Percentiles rank a stretch among this genome's conserved stretches.
These are phyloP conservation scores for Reinhardtius hippoglossoides DNA, from an alignment of 2,113 vertebrate species.

Conservation along the genomic window DNA sequence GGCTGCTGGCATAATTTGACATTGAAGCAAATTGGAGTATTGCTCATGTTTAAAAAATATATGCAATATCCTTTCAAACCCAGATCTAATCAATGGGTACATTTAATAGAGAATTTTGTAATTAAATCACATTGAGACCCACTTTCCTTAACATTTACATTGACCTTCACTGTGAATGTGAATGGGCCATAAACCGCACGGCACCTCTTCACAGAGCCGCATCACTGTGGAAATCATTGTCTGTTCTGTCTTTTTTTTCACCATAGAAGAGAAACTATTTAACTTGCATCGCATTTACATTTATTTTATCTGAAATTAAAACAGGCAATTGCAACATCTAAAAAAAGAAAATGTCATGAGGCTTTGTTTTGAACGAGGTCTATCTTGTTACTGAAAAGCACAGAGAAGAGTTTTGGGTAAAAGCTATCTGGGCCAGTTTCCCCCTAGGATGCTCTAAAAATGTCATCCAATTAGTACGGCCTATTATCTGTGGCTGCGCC, in stretches of 20 bases:
- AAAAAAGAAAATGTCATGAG: neutral
- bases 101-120: neutral
- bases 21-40: neutral
- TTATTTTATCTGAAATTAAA: neutral
- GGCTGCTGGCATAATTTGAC: neutral
- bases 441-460: conserved; percentile 63
- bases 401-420: conserved; percentile 26
- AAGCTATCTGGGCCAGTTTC: conserved; percentile 60
- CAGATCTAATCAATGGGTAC: neutral
- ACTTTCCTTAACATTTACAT: neutral
- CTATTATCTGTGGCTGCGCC: conserved; percentile 39
- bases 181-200: neutral
- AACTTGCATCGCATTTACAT: neutral
- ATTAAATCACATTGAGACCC: neutral
- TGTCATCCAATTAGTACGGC: conserved; percentile 57
- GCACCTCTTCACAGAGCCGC: neutral
- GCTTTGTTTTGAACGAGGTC: conserved; percentile 11
- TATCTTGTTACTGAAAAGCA: conserved; percentile 25
- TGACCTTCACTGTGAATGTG: neutral
- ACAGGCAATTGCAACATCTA: neutral
- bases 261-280: neutral
- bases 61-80: neutral
- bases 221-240: neutral
- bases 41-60: neutral
- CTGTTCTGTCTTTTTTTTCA: neutral